Evolutionary conservation across 1,140 invertebrate genomes (phyloP), one percentile per base, ranked within the genome.

Genomic region (Hirudo medicinalis): DNA sequence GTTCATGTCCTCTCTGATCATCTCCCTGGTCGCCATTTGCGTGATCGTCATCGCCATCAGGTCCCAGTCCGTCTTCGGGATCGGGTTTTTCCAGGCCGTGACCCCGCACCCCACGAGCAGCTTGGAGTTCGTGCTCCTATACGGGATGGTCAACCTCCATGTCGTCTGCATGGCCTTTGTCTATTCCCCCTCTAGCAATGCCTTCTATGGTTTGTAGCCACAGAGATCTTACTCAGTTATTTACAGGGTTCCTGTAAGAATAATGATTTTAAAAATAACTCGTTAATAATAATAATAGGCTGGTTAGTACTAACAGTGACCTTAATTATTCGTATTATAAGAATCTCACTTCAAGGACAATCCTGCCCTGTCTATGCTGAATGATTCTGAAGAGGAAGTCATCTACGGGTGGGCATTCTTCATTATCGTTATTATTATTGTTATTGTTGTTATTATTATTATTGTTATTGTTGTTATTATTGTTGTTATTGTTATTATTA

Each of bases 331-430:
- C 13, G 9, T 17, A 49, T 49, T 49, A 49, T 82, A 75, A 92
- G 93, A 96, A 82, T 87, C 83, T 49, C 82, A 90, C 76, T 92
- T 93, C 36, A 96, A 95, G 83, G 94, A 97, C 83, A 97, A 97
- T 84, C 93, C 93, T 66, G 89, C 92, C 11, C 91, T 97, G 81
- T 96, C 93, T 17, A 97, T 97, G 94, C 90, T 98, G 71, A 96
- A 97, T 81, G 93, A 97, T 79, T 95, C 93, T 0, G 94, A 97
- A 80, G 94, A 97, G 84, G 94, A 97, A 76, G 91, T 95, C 11
- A 90, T 95, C 75, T 97, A 95, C 79, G 93, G 91, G 75, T 95
- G 91, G 36, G 91, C 75, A 60, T n/a, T n/a, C n/a, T n/a, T n/a
- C n/a, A n/a, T 19, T 25, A 60, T 69, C 32, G 15, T 36, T 70